Evolutionary conservation across 2,888 invertebrate species (phyloP).

Genomic region (Nematopogon swammerdamellus): DNA sequence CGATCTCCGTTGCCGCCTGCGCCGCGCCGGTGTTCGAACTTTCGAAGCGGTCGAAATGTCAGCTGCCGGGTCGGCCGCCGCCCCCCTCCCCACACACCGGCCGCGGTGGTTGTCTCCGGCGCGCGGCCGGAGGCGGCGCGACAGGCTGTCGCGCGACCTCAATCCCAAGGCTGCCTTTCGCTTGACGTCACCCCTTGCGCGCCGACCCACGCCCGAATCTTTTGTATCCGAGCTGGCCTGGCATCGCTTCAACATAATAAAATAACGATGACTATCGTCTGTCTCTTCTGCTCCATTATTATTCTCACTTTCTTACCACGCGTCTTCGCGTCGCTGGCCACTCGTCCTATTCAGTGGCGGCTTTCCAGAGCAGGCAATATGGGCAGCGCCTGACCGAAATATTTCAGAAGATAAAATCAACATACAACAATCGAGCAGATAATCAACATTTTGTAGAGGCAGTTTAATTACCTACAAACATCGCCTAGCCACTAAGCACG

Average conservation of each 20-base stretch:
- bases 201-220: constrained; percentile 4
- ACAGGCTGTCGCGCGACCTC: constrained; percentile 45
- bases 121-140: constrained; percentile 13
- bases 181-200: constrained; percentile 33
- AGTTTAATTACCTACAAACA: too few species aligned
- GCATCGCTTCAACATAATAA: constrained; percentile 37
- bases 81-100: background rate
- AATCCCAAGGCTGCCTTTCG: constrained; percentile 42
- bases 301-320: constrained; percentile 10
- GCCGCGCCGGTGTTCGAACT: too few species aligned
- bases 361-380: too few species aligned
- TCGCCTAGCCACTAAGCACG: too few species aligned
- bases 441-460: too few species aligned
- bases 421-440: too few species aligned
- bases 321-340: too few species aligned
- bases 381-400: too few species aligned
- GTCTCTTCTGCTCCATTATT: constrained; percentile 13
- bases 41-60: background rate
- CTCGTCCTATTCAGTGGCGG: too few species aligned
- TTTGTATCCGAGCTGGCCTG: constrained; percentile 44
- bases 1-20: too few species aligned
- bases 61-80: too few species aligned
- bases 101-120: background rate
- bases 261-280: constrained; percentile 33
- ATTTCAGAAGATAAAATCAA: too few species aligned